Evolutionary conservation across 2,888 invertebrate genomes (phyloP).

Genomic region (Perdita meconis): DNA sequence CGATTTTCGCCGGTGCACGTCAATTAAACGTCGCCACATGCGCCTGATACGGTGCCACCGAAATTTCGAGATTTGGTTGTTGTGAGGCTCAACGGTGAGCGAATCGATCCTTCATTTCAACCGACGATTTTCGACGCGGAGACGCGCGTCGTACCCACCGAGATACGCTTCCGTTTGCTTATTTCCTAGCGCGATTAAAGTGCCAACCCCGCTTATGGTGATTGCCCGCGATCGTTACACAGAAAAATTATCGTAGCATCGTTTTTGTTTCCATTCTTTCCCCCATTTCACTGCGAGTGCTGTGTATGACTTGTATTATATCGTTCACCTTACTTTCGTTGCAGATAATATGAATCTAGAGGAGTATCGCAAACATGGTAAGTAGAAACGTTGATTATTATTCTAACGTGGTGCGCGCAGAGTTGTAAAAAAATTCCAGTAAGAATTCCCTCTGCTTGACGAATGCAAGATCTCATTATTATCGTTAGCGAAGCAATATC

Average conservation of each 20-base stretch:
- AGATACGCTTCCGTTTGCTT: too few species aligned
- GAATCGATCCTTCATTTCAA: neutral
- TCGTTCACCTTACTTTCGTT: conserved; percentile 51
- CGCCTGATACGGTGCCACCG: conserved; percentile 80
- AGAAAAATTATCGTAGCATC: neutral
- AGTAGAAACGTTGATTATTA: conserved; percentile 63
- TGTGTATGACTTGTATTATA: neutral
- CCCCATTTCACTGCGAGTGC: neutral
- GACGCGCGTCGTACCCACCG: too few species aligned
- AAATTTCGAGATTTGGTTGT: conserved; percentile 82
- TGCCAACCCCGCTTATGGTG: neutral
- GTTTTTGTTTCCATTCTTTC: neutral
- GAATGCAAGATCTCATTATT: neutral
- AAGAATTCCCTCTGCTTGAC: neutral
- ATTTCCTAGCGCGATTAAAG: neutral
- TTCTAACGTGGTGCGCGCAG: neutral
- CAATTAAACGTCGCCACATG: conserved; percentile 74
- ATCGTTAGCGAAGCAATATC: neutral
- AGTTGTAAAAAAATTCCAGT: neutral
- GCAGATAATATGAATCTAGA: conserved; percentile 81
- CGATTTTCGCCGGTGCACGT: conserved; percentile 17
- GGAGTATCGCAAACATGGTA: conserved; percentile 82
- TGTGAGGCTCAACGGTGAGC: conserved; percentile 72
- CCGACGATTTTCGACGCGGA: neutral
- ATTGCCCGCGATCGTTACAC: neutral